phyloP scores from a whole-genome alignment of 2,113 vertebrate species.

The Tor tambroides region DNA sequence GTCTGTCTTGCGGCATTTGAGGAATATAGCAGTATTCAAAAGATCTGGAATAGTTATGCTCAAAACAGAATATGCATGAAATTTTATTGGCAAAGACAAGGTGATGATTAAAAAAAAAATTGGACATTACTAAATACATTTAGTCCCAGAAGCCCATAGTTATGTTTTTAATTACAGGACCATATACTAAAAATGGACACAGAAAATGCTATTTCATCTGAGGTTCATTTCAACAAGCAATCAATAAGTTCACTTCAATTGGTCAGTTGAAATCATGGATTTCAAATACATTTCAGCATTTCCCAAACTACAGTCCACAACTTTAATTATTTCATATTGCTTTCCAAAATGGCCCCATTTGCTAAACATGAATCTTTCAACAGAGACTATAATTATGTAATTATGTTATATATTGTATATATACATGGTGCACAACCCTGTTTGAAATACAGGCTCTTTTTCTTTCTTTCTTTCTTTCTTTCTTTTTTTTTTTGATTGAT shows the following conservation, averaged over 20 bases:
- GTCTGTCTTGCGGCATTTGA: background rate
- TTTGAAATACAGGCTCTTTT: background rate
- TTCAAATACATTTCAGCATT: background rate
- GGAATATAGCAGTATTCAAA: background rate
- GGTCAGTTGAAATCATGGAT: background rate
- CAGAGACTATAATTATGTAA: background rate
- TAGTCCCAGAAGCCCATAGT: background rate
- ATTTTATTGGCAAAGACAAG: background rate
- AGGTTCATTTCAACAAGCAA: background rate
- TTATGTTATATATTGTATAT: background rate
- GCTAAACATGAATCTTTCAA: background rate
- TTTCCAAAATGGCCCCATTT: background rate
- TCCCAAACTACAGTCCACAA: background rate
- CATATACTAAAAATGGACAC: background rate
- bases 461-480: too few species aligned
- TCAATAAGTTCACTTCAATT: background rate
- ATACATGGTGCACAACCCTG: background rate
- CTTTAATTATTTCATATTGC: background rate
- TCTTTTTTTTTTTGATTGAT: constrained; percentile 43
- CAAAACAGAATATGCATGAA: background rate
- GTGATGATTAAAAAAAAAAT: background rate
- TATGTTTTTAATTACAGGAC: background rate
- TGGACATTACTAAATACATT: background rate
- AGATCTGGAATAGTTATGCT: background rate
- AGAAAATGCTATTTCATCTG: background rate